These are phyloP conservation scores for Hecatera dysodea DNA, from an alignment of 2,888 invertebrate species.

Conservation along the genomic window DNA sequence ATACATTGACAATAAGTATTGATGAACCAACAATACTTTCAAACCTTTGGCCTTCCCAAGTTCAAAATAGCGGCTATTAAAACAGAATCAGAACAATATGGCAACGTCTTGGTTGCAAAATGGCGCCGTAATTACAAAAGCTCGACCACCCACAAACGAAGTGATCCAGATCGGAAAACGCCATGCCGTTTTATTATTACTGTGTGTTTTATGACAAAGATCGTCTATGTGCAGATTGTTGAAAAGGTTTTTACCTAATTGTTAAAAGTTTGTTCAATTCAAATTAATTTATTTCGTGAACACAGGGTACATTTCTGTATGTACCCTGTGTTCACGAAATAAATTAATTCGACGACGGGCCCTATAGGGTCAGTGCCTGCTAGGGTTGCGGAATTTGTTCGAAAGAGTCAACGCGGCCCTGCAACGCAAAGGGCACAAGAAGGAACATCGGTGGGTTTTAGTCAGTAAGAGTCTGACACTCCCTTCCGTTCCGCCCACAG, in stretches of 20 bases:
- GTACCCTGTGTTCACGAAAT: too few species aligned
- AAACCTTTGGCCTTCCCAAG: slow-evolving; percentile 32
- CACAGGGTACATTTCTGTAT: too few species aligned
- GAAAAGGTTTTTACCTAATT: slow-evolving; percentile 4
- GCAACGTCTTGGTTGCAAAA: slow-evolving; percentile 45
- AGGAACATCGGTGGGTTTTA: too few species aligned
- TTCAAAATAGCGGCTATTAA: slow-evolving; percentile 55
- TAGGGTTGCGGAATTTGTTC: too few species aligned
- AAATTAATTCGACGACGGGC: too few species aligned
- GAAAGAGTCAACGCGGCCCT: too few species aligned
- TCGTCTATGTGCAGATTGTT: neutral
- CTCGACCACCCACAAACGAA: slow-evolving; percentile 59
- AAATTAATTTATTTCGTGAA: too few species aligned
- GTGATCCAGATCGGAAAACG: slow-evolving; percentile 60
- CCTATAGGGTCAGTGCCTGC: too few species aligned
- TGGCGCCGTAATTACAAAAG: slow-evolving; percentile 58
- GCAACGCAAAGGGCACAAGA: too few species aligned
- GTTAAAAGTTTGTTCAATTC: neutral
- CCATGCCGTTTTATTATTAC: slow-evolving; percentile 51
- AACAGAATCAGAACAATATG: slow-evolving; percentile 52
- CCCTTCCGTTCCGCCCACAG: too few species aligned
- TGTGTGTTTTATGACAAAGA: slow-evolving; percentile 47
- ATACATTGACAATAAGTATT: slow-evolving; percentile 1
- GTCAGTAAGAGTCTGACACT: too few species aligned
- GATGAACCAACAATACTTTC: slow-evolving; percentile 33